A percentile compares a stretch with the other conserved stretches of the same genome.
phyloP scores from a whole-genome alignment of 2,888 invertebrate genomes.

The Notodonta ziczac region DNA sequence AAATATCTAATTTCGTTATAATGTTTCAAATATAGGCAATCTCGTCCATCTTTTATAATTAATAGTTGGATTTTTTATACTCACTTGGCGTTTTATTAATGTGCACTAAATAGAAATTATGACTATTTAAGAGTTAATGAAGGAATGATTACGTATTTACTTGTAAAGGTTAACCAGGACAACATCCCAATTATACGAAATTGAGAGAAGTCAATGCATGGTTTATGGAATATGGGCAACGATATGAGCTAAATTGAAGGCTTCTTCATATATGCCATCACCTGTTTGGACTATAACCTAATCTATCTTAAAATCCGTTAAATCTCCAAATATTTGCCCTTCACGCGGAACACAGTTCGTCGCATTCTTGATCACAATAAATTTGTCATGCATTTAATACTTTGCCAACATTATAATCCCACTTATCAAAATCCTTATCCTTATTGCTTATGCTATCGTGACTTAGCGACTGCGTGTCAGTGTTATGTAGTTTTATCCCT shows the following conservation, averaged over 20 bases:
- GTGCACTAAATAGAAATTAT: too few species aligned
- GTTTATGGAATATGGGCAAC: too few species aligned
- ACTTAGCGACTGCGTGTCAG: slow-evolving; percentile 1
- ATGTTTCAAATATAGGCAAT: too few species aligned
- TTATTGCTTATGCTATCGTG: slow-evolving; percentile 22
- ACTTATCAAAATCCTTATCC: slow-evolving; percentile 26
- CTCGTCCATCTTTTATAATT: too few species aligned
- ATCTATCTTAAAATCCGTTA: slow-evolving; percentile 25
- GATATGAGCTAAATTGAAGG: too few species aligned
- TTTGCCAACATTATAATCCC: slow-evolving; percentile 11
- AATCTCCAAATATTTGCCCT: slow-evolving; percentile 12
- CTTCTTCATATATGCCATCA: background rate
- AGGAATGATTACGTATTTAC: too few species aligned
- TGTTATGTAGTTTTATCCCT: slow-evolving; percentile 14
- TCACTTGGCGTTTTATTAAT: too few species aligned
- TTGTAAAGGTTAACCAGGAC: too few species aligned
- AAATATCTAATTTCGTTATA: background rate
- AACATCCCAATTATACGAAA: too few species aligned
- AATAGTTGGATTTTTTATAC: too few species aligned
- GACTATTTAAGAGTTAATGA: too few species aligned
- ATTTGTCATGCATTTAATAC: slow-evolving; percentile 9
- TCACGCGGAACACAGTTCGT: slow-evolving; percentile 14
- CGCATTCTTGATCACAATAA: slow-evolving; percentile 18
- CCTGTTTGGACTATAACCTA: slow-evolving; percentile 9
- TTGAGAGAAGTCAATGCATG: too few species aligned